Evolutionary conservation across 2,113 vertebrate genomes (phyloP).

Genomic region (Prionailurus viverrinus): DNA sequence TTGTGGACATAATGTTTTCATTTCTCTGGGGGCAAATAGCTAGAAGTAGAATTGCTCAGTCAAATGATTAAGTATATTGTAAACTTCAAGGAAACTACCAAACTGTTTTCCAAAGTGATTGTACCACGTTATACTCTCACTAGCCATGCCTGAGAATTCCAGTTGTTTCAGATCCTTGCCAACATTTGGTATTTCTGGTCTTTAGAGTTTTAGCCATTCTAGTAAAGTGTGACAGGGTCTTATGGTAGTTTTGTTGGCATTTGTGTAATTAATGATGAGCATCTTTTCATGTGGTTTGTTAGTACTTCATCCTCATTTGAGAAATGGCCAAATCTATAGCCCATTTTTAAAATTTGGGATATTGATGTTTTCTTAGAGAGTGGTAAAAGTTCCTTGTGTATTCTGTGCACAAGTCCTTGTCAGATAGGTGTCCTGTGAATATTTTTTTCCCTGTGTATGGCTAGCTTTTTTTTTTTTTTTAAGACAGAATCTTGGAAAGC

Average conservation of each 20-base stretch:
- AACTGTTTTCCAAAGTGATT: conserved; percentile 34
- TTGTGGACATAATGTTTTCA: conserved; percentile 30
- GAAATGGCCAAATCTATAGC: not conserved
- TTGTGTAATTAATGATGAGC: conserved; percentile 16
- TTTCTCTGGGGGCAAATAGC: not conserved
- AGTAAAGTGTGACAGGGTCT: not conserved
- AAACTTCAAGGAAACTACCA: conserved; percentile 41
- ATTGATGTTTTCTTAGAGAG: not conserved
- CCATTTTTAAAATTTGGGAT: conserved; percentile 2
- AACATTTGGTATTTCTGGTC: not conserved
- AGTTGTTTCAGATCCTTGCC: conserved; percentile 14
- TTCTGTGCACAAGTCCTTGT: conserved; percentile 26
- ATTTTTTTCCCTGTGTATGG: not conserved
- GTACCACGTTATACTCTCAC: not conserved
- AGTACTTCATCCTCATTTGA: conserved; percentile 27
- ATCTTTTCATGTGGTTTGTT: conserved; percentile 13
- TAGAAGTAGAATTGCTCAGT: conserved; percentile 24
- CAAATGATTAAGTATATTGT: not conserved
- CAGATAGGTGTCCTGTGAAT: not conserved
- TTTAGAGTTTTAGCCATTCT: conserved; percentile 52
- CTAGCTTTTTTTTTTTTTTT: not conserved
- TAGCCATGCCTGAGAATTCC: not conserved
- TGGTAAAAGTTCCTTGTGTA: not conserved
- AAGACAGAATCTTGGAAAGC: not conserved
- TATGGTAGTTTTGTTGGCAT: conserved; percentile 43